A percentile compares a stretch with the other conserved stretches of the same genome.
Conservation (phyloP, 2,888 invertebrate genomes). For the Lepidochitona cinerea region DNA sequence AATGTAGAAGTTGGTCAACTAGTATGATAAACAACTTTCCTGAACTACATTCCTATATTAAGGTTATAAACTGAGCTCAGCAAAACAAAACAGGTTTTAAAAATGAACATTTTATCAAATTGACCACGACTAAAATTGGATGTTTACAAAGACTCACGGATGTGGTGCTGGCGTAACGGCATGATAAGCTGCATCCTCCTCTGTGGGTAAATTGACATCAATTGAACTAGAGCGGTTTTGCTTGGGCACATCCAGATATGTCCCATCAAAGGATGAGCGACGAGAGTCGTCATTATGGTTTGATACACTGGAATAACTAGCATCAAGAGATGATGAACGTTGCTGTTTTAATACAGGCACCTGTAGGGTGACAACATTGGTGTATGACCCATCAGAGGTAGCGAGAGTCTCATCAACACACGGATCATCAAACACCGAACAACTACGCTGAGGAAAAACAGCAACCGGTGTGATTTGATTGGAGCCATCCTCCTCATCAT, state of each 20-base stretch:
- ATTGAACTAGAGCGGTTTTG: constrained; percentile 61
- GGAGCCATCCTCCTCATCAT: constrained; percentile 31
- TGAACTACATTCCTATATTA: too few species aligned
- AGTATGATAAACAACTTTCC: too few species aligned
- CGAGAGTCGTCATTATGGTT: constrained; percentile 25
- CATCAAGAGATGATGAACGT: constrained; percentile 63
- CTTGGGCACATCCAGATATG: constrained; percentile 44
- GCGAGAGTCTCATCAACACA: too few species aligned
- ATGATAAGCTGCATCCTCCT: constrained; percentile 45
- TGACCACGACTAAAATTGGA: too few species aligned
- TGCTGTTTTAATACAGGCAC: constrained; percentile 59
- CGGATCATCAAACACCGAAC: neutral
- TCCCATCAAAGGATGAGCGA: constrained; percentile 51
- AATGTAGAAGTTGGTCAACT: too few species aligned
- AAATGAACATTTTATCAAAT: too few species aligned
- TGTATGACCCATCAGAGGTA: constrained; percentile 24
- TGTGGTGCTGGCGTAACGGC: constrained; percentile 35
- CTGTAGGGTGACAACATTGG: constrained; percentile 55
- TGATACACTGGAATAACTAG: constrained; percentile 38
- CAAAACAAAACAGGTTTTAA: too few species aligned
- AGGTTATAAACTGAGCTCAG: too few species aligned
- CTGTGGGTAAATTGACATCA: constrained; percentile 59
- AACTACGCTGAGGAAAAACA: neutral
- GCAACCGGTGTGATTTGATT: neutral
- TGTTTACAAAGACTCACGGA: neutral